phyloP scores from a whole-genome alignment of 2,797 vertebrate species.

The Loris lydekkerianus region DNA sequence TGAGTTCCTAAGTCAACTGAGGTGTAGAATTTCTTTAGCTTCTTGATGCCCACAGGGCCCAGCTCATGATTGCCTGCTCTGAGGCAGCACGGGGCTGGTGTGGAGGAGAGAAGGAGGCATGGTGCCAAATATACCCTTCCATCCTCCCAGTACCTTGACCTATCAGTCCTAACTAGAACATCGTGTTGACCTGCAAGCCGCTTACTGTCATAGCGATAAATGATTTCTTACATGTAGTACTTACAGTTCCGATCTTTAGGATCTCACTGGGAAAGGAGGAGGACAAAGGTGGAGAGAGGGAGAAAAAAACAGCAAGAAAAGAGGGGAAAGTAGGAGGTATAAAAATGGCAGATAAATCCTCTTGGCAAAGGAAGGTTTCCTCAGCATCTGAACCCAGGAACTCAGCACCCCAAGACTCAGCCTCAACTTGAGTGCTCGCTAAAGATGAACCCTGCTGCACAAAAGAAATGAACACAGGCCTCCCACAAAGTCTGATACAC shows the following conservation, averaged over 20 bases:
- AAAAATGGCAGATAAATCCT: fast-evolving
- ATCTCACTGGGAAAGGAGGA: neutral
- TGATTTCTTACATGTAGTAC: neutral
- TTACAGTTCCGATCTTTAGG: neutral
- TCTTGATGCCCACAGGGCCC: fast-evolving
- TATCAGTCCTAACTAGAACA: fast-evolving
- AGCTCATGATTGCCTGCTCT: neutral
- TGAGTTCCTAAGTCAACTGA: neutral
- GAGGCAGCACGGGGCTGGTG: neutral
- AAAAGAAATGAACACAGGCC: neutral
- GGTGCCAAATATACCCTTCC: neutral
- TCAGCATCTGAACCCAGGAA: neutral
- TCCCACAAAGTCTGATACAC: fast-evolving
- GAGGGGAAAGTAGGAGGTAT: fast-evolving
- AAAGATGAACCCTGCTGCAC: neutral
- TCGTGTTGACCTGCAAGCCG: fast-evolving
- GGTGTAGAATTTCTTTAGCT: neutral
- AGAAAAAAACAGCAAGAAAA: neutral
- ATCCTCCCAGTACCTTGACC: neutral
- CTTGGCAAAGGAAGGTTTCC: neutral
- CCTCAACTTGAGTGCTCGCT: neutral
- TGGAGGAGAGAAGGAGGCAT: neutral
- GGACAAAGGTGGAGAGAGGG: neutral
- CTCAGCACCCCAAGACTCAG: neutral
- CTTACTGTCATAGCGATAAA: fast-evolving